Percentiles rank a stretch among this genome's conserved stretches.
phyloP scores from a whole-genome alignment of 2,797 vertebrate species.

The Gambusia yucatana region DNA sequence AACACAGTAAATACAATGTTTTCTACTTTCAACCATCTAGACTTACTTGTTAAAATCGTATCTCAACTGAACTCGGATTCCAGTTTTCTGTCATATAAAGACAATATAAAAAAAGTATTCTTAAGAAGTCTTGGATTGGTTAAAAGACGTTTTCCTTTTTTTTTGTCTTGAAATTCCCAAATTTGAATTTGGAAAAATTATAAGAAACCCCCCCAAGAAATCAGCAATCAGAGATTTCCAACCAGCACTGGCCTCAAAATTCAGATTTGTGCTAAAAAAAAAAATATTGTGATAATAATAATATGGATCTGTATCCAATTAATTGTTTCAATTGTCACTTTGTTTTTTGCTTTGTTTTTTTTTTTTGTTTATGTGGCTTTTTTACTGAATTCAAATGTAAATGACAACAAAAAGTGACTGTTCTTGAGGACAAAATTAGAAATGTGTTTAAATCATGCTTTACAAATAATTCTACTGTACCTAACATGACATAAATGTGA shows the following conservation, averaged over 20 bases:
- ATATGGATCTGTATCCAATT: too few species aligned
- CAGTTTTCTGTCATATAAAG: not conserved
- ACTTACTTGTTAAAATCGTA: not conserved
- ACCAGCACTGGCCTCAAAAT: not conserved
- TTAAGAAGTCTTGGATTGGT: not conserved
- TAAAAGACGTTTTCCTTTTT: not conserved
- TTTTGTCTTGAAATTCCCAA: not conserved
- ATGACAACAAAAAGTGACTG: not conserved
- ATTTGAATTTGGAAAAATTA: not conserved
- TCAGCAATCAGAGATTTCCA: not conserved
- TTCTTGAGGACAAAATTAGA: not conserved
- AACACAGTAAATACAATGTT: not conserved
- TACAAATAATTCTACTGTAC: not conserved
- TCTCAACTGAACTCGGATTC: not conserved
- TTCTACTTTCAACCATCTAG: not conserved
- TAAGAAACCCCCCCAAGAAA: not conserved
- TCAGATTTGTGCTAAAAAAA: not conserved
- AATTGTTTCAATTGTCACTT: not conserved
- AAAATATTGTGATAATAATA: not conserved
- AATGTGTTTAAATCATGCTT: not conserved
- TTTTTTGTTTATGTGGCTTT: not conserved
- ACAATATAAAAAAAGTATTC: not conserved
- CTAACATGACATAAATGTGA: not conserved
- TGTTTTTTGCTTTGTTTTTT: not conserved
- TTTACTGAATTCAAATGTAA: not conserved